Evolutionary conservation across 2,797 vertebrate species (phyloP), one percentile per base, ranked within the genome.

Genomic region (Fratercula arctica): DNA sequence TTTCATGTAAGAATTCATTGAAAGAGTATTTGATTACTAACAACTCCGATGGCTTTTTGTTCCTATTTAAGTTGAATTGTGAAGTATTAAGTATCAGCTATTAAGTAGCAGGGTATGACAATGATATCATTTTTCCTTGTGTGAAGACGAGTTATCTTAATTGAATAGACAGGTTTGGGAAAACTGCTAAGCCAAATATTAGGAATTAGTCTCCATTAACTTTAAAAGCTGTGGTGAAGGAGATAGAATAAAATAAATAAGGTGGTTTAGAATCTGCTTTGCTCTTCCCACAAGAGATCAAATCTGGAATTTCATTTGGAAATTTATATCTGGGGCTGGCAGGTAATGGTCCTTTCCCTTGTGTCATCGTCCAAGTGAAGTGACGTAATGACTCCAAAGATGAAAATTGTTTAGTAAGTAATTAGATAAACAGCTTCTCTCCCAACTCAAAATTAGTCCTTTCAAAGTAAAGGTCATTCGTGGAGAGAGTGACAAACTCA

Each of bases 21-120:
- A 69, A 92, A 43, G 64, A 84, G 53, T 69, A 41, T 93, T 96
- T 82, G 79, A 82, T 94, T 94, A 33, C 75, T 86, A n/a, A 64
- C 53, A 67, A 12, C 51, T 96, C 69, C 68, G 69, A 87, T 78
- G 41, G n/a, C 43, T 57, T 90, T 92, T 59, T 92, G 57, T 72
- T 80, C 72, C 73, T 63, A 28, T 95, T 96, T 48, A 77, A 91
- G 69, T 48, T 86, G 63, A 95, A 75, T 51, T 56, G 39, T 39
- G 60, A 63, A 83, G 43, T 63, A 78, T 70, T 76, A 87, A 76
- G 66, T 92, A 79, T 93, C 72, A 75, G 41, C 73, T 77, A 13
- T 75, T 90, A 66, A 74, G n/a, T 57, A 59, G 73, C 53, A 76
- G 59, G 13, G 5, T 81, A 63, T 77, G 84, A 60, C 56, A 63